A percentile compares a stretch with the other conserved stretches of the same genome.
Evolutionary conservation across 2,888 invertebrate genomes (phyloP).

Genomic region (Phaonia tiefii): DNA sequence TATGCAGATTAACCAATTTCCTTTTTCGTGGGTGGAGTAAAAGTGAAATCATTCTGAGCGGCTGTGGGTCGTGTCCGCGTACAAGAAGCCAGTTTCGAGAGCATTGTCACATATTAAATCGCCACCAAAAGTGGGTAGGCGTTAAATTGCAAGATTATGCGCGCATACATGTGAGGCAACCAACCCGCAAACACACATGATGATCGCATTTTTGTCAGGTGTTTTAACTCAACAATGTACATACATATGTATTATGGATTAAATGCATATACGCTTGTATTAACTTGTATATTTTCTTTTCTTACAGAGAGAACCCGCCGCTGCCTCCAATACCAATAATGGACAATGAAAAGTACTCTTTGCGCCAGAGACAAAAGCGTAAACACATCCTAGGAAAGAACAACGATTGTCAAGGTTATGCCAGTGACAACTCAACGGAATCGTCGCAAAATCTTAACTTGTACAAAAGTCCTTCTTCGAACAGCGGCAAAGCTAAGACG

Average conservation of each 20-base stretch:
- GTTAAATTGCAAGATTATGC: too few relatives aligned
- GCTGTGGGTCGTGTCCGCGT: too few relatives aligned
- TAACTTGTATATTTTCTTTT: conserved; percentile 13
- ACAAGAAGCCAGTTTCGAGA: not conserved
- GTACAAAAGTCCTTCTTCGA: conserved; percentile 1
- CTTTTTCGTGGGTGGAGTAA: not conserved
- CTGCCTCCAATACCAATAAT: conserved; percentile 49
- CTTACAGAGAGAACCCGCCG: conserved; percentile 48
- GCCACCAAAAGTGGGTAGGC: too few relatives aligned
- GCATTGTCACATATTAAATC: not conserved
- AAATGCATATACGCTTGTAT: too few relatives aligned
- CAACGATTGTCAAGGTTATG: conserved; percentile 72
- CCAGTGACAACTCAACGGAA: conserved; percentile 57
- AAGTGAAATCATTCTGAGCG: not conserved
- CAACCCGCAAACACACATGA: not conserved
- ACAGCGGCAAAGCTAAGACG: conserved; percentile 76
- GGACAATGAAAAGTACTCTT: conserved; percentile 84
- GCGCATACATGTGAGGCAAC: conserved; percentile 2
- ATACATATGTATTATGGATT: not conserved
- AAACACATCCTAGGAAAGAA: conserved; percentile 71
- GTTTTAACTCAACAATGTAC: not conserved
- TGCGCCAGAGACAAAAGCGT: conserved; percentile 85
- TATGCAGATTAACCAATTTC: not conserved
- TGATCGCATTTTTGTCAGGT: not conserved
- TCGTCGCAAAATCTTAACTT: conserved; percentile 27